Evolutionary conservation across 2,113 vertebrate genomes (phyloP).

Genomic region (Maccullochella peelii): DNA sequence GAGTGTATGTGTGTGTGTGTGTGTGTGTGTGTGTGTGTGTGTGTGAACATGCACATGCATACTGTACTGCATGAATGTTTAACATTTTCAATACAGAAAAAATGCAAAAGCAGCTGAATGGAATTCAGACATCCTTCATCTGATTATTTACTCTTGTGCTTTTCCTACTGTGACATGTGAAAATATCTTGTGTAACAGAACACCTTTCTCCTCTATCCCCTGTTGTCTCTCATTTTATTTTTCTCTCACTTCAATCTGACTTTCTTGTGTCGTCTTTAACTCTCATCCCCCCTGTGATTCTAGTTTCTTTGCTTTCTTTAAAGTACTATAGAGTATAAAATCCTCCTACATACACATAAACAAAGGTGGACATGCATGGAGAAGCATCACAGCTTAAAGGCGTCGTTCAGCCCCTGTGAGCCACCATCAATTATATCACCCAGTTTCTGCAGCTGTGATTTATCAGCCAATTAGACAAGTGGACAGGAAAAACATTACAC

Average conservation of each 20-base stretch:
- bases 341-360: conserved; percentile 42
- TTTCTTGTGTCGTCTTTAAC: neutral
- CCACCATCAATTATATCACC: conserved; percentile 56
- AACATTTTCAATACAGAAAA: neutral
- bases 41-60: neutral
- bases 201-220: neutral
- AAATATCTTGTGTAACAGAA: conserved; percentile 27
- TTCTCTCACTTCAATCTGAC: neutral
- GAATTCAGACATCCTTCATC: neutral
- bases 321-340: conserved; percentile 26
- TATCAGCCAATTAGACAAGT: conserved; percentile 64
- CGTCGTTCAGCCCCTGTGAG: conserved; percentile 40
- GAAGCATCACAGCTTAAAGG: conserved; percentile 45
- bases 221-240: neutral
- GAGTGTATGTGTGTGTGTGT: neutral
- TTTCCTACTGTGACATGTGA: conserved; percentile 5
- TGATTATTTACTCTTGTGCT: conserved; percentile 5
- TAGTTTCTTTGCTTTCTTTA: neutral
- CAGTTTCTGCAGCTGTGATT: conserved; percentile 55
- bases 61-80: neutral
- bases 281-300: neutral
- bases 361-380: conserved; percentile 41
- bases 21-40: conserved; percentile 5
- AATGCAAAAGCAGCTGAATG: neutral
- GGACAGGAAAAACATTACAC: conserved; percentile 50